These are phyloP conservation scores for Apamea sordens DNA, from an alignment of 2,888 invertebrate genomes.

Conservation along the genomic window DNA sequence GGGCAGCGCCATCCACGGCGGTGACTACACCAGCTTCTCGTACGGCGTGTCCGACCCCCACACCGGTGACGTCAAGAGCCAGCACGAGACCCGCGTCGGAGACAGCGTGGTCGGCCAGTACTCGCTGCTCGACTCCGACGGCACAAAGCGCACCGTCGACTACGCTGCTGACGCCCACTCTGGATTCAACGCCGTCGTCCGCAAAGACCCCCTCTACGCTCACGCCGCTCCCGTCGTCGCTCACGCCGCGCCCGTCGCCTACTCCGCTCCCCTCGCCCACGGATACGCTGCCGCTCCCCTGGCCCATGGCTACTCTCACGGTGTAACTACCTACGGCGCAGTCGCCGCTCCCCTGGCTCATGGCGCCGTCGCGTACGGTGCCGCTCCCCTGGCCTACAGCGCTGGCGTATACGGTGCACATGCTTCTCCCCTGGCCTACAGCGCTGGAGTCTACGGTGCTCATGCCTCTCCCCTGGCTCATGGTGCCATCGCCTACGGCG, in stretches of 20 bases:
- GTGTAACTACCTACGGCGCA: conserved; percentile 71
- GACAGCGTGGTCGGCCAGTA: conserved; percentile 91
- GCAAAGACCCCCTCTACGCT: conserved; percentile 84
- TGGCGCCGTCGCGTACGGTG: conserved; percentile 61
- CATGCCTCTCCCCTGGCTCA: conserved; percentile 74
- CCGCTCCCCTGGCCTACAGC: conserved; percentile 74
- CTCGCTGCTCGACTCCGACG: conserved; percentile 90
- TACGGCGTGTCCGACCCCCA: conserved; percentile 87
- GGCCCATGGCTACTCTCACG: conserved; percentile 69
- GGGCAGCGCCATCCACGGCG: conserved; percentile 84
- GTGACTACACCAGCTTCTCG: conserved; percentile 86
- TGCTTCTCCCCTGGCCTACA: conserved; percentile 43
- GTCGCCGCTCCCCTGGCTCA: conserved; percentile 65
- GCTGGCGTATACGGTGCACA: conserved; percentile 69
- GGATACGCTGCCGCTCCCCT: conserved; percentile 70
- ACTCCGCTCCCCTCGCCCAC: conserved; percentile 60
- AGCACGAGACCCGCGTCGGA: conserved; percentile 92
- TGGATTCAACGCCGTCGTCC: conserved; percentile 90
- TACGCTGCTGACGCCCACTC: conserved; percentile 89
- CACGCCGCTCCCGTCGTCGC: conserved; percentile 75
- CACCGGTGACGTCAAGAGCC: conserved; percentile 89
- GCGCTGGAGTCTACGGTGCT: conserved; percentile 59
- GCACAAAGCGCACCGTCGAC: conserved; percentile 91
- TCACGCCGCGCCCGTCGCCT: conserved; percentile 73
- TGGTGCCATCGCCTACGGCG: conserved; percentile 59